phyloP scores from a whole-genome alignment of 2,888 invertebrate genomes.

The Matsumyia berberina region DNA sequence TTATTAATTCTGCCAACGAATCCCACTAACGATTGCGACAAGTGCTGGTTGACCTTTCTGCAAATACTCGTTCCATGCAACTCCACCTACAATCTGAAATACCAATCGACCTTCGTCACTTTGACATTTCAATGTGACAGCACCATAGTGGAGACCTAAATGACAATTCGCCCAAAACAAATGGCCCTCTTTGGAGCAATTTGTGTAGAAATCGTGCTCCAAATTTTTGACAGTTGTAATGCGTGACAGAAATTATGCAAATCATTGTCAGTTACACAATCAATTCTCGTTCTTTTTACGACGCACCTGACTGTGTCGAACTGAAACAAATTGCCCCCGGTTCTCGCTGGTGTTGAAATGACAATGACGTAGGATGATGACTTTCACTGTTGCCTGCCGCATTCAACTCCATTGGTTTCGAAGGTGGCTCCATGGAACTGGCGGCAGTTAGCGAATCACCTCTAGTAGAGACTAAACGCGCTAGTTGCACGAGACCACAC shows the following conservation, averaged over 20 bases:
- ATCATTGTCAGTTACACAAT: constrained; percentile 17
- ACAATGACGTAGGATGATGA: background rate
- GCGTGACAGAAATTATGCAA: constrained; percentile 21
- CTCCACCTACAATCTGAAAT: constrained; percentile 48
- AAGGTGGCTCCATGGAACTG: constrained; percentile 28
- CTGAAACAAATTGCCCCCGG: constrained; percentile 17
- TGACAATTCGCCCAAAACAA: constrained; percentile 36
- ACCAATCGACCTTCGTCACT: constrained; percentile 54
- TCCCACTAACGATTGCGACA: constrained; percentile 35
- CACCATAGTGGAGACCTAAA: constrained; percentile 18
- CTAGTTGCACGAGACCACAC: background rate
- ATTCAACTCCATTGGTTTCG: background rate
- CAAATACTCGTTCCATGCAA: constrained; percentile 33
- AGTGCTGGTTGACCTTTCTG: constrained; percentile 54
- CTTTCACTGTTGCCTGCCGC: constrained; percentile 29
- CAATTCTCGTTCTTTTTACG: constrained; percentile 5
- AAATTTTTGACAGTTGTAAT: constrained; percentile 27
- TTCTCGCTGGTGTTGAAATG: background rate
- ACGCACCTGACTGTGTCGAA: constrained; percentile 30
- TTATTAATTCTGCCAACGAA: constrained; percentile 39
- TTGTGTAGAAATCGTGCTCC: background rate
- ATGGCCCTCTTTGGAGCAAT: constrained; percentile 17
- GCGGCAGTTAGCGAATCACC: constrained; percentile 48
- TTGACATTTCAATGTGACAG: constrained; percentile 28
- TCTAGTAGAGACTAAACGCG: constrained; percentile 12